Percentiles rank a stretch among this genome's conserved stretches.
These are phyloP conservation scores for Torymus texanus DNA, from an alignment of 2,888 invertebrate genomes.

Conservation along the genomic window DNA sequence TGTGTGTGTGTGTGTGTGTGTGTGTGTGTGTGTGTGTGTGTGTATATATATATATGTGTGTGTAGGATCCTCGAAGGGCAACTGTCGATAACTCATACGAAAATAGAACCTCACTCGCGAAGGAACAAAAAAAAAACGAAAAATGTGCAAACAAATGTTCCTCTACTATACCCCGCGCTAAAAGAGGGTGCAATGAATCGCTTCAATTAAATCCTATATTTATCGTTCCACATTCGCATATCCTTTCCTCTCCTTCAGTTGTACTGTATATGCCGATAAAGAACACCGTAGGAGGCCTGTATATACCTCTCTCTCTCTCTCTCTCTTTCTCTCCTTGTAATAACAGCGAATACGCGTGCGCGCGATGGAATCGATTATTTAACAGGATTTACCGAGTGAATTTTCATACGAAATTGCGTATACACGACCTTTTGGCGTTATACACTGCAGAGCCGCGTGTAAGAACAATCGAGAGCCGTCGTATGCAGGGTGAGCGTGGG, in stretches of 20 bases:
- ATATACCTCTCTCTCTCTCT: too few species aligned
- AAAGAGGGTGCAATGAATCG: slow-evolving; percentile 5
- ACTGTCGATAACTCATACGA: too few species aligned
- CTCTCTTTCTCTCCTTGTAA: slow-evolving; percentile 33
- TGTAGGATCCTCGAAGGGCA: too few species aligned
- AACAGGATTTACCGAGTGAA: slow-evolving; percentile 33
- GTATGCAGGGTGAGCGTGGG: slow-evolving; percentile 54
- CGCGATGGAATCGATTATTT: slow-evolving; percentile 39
- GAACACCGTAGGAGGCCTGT: slow-evolving; percentile 28
- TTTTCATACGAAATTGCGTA: slow-evolving; percentile 21
- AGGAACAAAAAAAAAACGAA: too few species aligned
- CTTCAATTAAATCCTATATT: slow-evolving; percentile 43
- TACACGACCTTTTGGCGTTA: slow-evolving; percentile 20
- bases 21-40: too few species aligned
- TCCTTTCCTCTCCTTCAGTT: too few species aligned
- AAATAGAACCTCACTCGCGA: too few species aligned
- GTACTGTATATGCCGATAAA: slow-evolving; percentile 31
- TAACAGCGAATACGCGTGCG: slow-evolving; percentile 6
- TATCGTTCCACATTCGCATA: slow-evolving; percentile 31
- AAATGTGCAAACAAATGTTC: slow-evolving; percentile 1
- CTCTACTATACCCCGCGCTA: neutral
- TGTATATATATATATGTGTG: too few species aligned
- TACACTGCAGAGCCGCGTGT: slow-evolving; percentile 37
- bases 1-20: too few species aligned
- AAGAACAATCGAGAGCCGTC: slow-evolving; percentile 59